phyloP scores from a whole-genome alignment of 35 echinoderm and acorn worm species.

The Ophiothrix spiculata region DNA sequence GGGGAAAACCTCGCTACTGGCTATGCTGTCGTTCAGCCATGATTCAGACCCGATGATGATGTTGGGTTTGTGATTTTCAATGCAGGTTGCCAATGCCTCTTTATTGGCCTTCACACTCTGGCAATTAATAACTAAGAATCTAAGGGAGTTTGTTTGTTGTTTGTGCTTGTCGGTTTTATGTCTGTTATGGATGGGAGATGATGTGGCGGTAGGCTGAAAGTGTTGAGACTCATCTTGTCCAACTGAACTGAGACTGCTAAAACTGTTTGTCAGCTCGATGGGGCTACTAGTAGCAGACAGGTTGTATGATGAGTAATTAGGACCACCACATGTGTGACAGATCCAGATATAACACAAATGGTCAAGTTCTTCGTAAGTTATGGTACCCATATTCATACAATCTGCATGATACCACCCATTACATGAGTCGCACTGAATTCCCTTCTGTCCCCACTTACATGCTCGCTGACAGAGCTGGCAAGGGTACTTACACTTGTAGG shows the following conservation, averaged over 20 bases:
- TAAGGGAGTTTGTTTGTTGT: too few relatives aligned
- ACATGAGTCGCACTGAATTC: conserved; percentile 5
- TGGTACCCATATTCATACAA: conserved; percentile 19
- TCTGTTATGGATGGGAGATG: too few relatives aligned
- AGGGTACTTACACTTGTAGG: conserved; percentile 21
- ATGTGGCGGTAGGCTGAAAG: too few relatives aligned
- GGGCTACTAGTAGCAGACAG: not conserved
- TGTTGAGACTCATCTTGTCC: too few relatives aligned
- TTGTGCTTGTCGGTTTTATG: too few relatives aligned
- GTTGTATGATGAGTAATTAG: not conserved
- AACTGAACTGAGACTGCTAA: too few relatives aligned
- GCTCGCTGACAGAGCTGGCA: conserved; percentile 23
- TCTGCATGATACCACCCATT: not conserved
- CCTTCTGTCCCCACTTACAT: conserved; percentile 20
- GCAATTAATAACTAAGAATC: too few relatives aligned
- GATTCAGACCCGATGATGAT: too few relatives aligned
- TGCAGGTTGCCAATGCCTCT: too few relatives aligned
- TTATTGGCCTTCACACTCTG: too few relatives aligned
- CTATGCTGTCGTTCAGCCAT: not conserved
- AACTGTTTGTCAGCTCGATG: too few relatives aligned
- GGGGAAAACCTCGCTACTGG: not conserved
- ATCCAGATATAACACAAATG: conserved; percentile 4
- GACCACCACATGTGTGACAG: not conserved
- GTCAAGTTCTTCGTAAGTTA: not conserved
- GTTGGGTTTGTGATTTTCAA: not conserved